A percentile compares a stretch with the other conserved stretches of the same genome.
These are phyloP conservation scores for Electrona antarctica DNA, from an alignment of 2,113 vertebrate genomes.

Conservation along the genomic window DNA sequence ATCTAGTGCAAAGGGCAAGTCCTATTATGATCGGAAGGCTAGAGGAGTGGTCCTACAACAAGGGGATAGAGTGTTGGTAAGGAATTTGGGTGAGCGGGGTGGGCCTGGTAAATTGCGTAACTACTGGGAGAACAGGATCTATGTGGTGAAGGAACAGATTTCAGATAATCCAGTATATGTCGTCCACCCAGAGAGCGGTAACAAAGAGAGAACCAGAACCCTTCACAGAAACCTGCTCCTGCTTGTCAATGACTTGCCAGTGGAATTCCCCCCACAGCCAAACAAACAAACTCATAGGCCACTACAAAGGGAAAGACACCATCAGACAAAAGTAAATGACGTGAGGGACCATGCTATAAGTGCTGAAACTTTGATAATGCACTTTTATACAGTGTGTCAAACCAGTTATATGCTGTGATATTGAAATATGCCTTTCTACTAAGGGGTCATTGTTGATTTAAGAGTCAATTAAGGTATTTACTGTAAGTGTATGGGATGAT, in stretches of 20 bases:
- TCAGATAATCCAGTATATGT: background rate
- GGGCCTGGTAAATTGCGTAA: conserved; percentile 22
- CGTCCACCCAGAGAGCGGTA: background rate
- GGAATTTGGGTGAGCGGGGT: conserved; percentile 26
- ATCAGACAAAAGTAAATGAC: too few relatives aligned
- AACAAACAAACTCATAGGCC: too few relatives aligned
- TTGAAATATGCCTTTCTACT: too few relatives aligned
- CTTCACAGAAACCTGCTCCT: background rate
- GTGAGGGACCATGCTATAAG: too few relatives aligned
- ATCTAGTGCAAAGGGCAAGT: conserved; percentile 15
- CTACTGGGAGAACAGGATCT: conserved; percentile 25
- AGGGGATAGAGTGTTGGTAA: conserved; percentile 17
- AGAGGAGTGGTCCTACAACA: conserved; percentile 14
- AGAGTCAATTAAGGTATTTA: too few relatives aligned
- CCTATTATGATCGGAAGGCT: conserved; percentile 13
- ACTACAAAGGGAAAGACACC: too few relatives aligned
- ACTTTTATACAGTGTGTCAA: too few relatives aligned
- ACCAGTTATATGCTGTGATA: too few relatives aligned
- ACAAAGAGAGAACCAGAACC: background rate
- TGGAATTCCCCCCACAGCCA: background rate
- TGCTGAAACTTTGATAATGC: too few relatives aligned
- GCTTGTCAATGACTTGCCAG: background rate
- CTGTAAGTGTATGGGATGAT: too few relatives aligned
- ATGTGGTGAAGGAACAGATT: conserved; percentile 13
- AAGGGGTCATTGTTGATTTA: too few relatives aligned